Evolutionary conservation across 2,113 vertebrate genomes (phyloP), one percentile per base, ranked within the genome.

Genomic region (Parotia lawesii): DNA sequence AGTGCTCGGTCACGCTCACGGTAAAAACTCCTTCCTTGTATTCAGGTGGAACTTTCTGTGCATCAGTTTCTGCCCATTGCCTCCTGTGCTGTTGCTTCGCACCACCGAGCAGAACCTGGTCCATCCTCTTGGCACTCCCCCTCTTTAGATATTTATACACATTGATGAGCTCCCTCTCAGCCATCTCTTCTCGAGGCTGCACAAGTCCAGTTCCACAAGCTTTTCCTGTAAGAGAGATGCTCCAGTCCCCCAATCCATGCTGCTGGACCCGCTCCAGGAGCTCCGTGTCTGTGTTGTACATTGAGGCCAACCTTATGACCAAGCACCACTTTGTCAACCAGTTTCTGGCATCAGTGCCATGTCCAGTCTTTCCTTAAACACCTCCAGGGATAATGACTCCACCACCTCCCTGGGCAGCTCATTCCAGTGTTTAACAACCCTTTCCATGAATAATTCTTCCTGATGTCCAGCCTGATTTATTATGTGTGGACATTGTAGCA

Each of bases 401-500:
- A 57, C 37, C 44, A 38, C 15, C 10, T 65, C 22, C 37, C 31
- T 73, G 33, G 37, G 15, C 67, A 80, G 27, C 31, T 56, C 31
- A 42, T 80, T 37, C 17, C 50, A 57, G 4, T 37, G 42, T 57
- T 33, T 72, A 16, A 35, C 11, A 35, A 3, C 58, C 17, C 18
- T 28, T 42, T 64, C 27, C 27, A 10, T 57, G 22, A 44, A 44
- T 15, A 57, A 58, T n/a, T 44, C 15, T 15, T 37, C 31, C 10
- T 80, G 31, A 35, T 17, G 28, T 40, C 47, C 20, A 15, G 4
- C 17, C 19, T 29, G 4, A 3, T 23, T 42, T 58, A 3, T 10
- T 47, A 3, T 1, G 0, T 5, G 18, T 14, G 24, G 61, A 1
- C 2, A 0, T 15, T 1, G 2, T 15, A 12, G 29, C 4, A 0